Conservation (phyloP, 2,113 vertebrate species). For the Clinocottus analis region DNA sequence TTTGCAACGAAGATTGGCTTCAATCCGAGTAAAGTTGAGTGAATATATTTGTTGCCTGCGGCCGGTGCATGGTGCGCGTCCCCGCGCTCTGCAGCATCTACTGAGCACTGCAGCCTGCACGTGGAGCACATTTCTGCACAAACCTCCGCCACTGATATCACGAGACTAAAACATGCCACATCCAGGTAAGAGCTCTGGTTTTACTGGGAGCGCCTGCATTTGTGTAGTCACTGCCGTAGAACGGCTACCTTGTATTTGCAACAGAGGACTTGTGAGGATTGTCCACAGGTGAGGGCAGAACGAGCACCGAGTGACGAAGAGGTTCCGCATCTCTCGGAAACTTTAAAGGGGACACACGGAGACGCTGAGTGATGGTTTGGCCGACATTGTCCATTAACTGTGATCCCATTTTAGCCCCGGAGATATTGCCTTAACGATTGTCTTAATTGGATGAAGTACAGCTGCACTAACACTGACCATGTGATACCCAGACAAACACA, state of each 20-base stretch:
- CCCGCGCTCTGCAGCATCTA: constrained; percentile 63
- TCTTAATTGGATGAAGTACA: constrained; percentile 19
- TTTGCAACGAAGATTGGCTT: not conserved
- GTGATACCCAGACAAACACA: constrained; percentile 38
- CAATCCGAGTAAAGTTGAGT: constrained; percentile 28
- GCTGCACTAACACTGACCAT: constrained; percentile 15
- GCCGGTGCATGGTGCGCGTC: constrained; percentile 37
- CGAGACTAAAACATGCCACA: constrained; percentile 16
- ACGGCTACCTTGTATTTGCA: not conserved
- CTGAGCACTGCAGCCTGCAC: constrained; percentile 55
- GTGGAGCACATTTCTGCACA: constrained; percentile 13
- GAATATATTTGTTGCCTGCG: not conserved
- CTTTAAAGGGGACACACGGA: not conserved
- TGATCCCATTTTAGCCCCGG: not conserved
- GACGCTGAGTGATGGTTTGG: not conserved
- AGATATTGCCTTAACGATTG: constrained; percentile 26
- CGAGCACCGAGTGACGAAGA: no score
- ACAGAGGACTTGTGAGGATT: not conserved
- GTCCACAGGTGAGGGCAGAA: not conserved
- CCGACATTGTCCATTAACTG: not conserved
- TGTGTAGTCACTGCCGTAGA: not conserved
- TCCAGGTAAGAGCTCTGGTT: constrained; percentile 42
- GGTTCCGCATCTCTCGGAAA: not conserved
- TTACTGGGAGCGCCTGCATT: no score
- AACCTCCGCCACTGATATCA: constrained; percentile 7